Base-by-base conservation (phyloP, 1,140 invertebrate species). In the Venturia canescens region DNA sequence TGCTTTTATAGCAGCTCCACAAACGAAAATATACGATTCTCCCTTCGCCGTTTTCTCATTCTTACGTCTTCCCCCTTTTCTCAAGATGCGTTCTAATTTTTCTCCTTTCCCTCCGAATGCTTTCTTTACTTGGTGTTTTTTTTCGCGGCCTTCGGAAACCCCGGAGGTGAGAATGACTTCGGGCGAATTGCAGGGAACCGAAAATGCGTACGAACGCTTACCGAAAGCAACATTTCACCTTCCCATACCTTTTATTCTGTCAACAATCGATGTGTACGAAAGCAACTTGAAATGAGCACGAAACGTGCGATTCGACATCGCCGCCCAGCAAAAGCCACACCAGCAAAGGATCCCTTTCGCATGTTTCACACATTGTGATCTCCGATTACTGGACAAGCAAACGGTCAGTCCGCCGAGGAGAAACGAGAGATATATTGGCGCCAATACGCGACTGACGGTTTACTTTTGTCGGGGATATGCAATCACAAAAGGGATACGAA, bases 341-440 rank as follows among this genome's bases (percentile, higher is more conserved):
- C n/a, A 63, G 11, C 23, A 31, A 71, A 21, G 69, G 69, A n/a
- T 23, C 69, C 69, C 34, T 44, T 44, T 21, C 26, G 48, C 23
- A 29, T 23, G 7, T 74, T 48, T 16, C 23, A 18, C 48, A 53
- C 26, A 16, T 29, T 23, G 23, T 48, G 57, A 84, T 85, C 80
- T 89, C 87, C 78, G 82, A 86, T 89, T 88, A 88, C 87, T 83
- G 83, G 80, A 86, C 84, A 87, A 87, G 81, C 82, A 82, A 53
- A 72, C 38, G 34, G 57, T 34, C 76, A 80, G 84, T 83, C 72
- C 80, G 26, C 48, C 67, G 34, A 29, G 29, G 13, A 69, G 66
- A 69, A 69, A 69, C 31, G 15, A 69, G 66, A 66, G 60, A 66
- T 66, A 66, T 66, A 26, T 66, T 66, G 60, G 60, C 60, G 60